Percentiles rank a stretch among this genome's conserved stretches.
phyloP scores from a whole-genome alignment of 1,140 invertebrate genomes.

The Hermetia illucens region DNA sequence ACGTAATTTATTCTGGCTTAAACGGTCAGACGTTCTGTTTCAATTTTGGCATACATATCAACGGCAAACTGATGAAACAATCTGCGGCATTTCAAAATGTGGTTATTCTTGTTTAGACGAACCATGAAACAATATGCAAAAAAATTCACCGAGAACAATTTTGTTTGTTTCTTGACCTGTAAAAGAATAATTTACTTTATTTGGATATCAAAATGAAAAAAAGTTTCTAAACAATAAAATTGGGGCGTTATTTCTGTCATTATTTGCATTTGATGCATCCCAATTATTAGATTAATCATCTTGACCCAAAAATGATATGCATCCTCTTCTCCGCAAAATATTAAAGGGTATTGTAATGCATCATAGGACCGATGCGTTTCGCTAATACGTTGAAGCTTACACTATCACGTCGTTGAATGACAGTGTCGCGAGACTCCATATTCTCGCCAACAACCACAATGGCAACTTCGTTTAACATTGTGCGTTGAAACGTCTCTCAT shows the following conservation, averaged over 20 bases:
- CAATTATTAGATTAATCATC: constrained; percentile 9
- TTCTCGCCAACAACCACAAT: constrained; percentile 23
- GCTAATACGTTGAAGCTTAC: constrained; percentile 11
- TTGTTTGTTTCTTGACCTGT: not conserved
- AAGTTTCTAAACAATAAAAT: constrained; percentile 8
- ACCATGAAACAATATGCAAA: constrained; percentile 13
- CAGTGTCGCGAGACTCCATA: constrained; percentile 10
- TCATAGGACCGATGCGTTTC: constrained; percentile 30
- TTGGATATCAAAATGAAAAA: constrained; percentile 8
- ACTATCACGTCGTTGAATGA: constrained; percentile 8
- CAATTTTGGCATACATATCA: constrained; percentile 35
- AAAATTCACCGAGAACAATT: constrained; percentile 19
- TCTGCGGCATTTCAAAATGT: constrained; percentile 8
- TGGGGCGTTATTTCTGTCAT: constrained; percentile 3
- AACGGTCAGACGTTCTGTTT: constrained; percentile 28
- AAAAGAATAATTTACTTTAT: constrained; percentile 8
- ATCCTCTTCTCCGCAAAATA: constrained; percentile 32
- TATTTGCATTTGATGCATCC: constrained; percentile 3
- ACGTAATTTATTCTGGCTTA: constrained; percentile 31
- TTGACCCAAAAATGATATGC: constrained; percentile 22
- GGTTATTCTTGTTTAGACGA: constrained; percentile 8
- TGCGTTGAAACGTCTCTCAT: constrained; percentile 31
- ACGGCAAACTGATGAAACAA: constrained; percentile 26
- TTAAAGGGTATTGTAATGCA: constrained; percentile 31
- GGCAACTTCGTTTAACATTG: constrained; percentile 27